Evolutionary conservation across 2,113 vertebrate species (phyloP).

Genomic region (Paradoxurus hermaphroditus): DNA sequence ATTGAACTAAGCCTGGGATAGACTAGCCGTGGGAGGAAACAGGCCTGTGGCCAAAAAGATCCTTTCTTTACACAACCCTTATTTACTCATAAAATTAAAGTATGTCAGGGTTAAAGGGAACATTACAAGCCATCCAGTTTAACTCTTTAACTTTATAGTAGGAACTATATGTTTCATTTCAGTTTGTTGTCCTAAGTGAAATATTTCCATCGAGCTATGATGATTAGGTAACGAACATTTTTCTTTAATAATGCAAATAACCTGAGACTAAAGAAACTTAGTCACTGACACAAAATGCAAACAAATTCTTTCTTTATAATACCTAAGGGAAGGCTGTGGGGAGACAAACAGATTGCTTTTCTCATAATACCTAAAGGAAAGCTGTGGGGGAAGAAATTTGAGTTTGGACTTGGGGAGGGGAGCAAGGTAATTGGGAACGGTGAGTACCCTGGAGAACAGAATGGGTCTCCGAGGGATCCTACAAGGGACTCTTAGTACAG

Average conservation of each 20-base stretch:
- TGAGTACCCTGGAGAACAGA: background rate
- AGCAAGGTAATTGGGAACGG: background rate
- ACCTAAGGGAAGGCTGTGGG: background rate
- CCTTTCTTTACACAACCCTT: background rate
- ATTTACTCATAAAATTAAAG: background rate
- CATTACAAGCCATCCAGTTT: background rate
- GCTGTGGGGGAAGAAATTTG: background rate
- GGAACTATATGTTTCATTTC: background rate
- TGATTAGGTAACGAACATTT: background rate
- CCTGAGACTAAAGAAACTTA: background rate
- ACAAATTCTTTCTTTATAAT: background rate
- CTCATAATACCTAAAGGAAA: background rate
- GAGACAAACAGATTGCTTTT: background rate
- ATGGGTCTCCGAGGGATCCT: background rate
- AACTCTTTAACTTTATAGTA: background rate
- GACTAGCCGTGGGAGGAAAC: background rate
- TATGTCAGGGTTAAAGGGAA: background rate
- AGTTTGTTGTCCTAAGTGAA: background rate
- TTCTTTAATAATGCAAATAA: constrained; percentile 7
- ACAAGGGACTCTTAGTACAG: background rate
- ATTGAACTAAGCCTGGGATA: background rate
- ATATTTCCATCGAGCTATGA: background rate
- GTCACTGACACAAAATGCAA: background rate
- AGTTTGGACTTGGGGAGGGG: background rate
- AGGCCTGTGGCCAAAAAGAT: background rate